These are phyloP conservation scores for Andrena dorsata DNA, from an alignment of 2,888 invertebrate genomes.

Conservation along the genomic window DNA sequence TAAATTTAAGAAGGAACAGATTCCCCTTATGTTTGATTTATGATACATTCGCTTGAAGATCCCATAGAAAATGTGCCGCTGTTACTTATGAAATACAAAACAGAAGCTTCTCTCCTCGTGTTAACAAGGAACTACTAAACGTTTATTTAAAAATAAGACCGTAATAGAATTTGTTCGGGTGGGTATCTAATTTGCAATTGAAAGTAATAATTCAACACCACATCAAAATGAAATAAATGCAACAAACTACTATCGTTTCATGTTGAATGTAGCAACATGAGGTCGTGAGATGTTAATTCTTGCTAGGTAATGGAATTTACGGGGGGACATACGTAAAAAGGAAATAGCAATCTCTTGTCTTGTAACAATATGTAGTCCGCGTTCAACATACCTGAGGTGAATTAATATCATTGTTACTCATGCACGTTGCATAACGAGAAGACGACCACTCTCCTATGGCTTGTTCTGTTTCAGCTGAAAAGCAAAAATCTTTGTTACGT, in stretches of 20 bases:
- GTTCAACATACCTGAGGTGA: slow-evolving; percentile 80
- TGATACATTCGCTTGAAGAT: neutral
- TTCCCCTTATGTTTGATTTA: slow-evolving; percentile 17
- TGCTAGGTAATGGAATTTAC: slow-evolving; percentile 15
- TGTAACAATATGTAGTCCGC: slow-evolving; percentile 2
- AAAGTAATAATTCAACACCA: slow-evolving; percentile 20
- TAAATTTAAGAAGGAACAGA: slow-evolving; percentile 33
- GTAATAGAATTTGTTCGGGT: slow-evolving; percentile 4
- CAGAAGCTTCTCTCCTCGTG: neutral
- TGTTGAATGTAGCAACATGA: neutral
- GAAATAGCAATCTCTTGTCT: slow-evolving; percentile 11
- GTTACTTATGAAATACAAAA: neutral
- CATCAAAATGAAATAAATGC: slow-evolving; percentile 16
- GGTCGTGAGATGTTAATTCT: slow-evolving; percentile 16
- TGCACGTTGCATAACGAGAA: slow-evolving; percentile 72
- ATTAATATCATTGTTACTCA: slow-evolving; percentile 75
- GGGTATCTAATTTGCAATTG: slow-evolving; percentile 5
- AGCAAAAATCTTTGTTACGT: neutral
- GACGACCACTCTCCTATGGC: slow-evolving; percentile 80
- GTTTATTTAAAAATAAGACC: slow-evolving; percentile 22
- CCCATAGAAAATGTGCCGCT: neutral
- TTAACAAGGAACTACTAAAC: slow-evolving; percentile 32
- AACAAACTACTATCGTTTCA: slow-evolving; percentile 21
- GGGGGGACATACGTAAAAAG: slow-evolving; percentile 2
- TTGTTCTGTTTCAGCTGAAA: slow-evolving; percentile 79